Percentiles rank a stretch among this genome's conserved stretches.
Conservation (phyloP, 2,888 invertebrate genomes). For the Dyspetes luteomarginatus region DNA sequence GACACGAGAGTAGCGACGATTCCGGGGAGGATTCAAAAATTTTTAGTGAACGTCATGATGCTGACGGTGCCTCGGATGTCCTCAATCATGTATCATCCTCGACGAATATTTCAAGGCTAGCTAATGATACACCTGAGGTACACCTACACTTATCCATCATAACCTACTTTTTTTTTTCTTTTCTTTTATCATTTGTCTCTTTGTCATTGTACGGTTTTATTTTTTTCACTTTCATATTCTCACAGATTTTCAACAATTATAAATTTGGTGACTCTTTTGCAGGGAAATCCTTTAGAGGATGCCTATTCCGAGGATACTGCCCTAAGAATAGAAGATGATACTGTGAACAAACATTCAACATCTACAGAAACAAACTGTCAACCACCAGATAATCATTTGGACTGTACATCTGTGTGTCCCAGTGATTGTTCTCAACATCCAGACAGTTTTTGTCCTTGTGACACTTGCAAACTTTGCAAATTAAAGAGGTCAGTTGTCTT, state of each 20-base stretch:
- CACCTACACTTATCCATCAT: background rate
- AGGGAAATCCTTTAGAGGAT: constrained; percentile 33
- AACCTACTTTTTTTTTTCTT: constrained; percentile 2
- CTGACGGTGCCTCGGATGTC: constrained; percentile 64
- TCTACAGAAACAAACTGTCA: background rate
- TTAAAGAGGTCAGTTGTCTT: constrained; percentile 73
- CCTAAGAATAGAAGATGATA: constrained; percentile 42
- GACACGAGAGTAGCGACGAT: constrained; percentile 59
- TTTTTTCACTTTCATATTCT: background rate
- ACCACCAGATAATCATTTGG: constrained; percentile 12
- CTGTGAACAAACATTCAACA: background rate
- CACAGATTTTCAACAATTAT: background rate
- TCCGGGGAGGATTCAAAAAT: constrained; percentile 61
- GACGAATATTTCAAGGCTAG: constrained; percentile 61
- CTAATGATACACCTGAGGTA: constrained; percentile 61
- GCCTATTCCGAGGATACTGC: constrained; percentile 20
- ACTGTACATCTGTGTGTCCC: constrained; percentile 14
- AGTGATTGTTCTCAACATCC: constrained; percentile 56
- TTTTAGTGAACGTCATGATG: constrained; percentile 61
- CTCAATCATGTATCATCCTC: constrained; percentile 66
- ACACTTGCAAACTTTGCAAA: constrained; percentile 73
- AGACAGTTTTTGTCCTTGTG: constrained; percentile 75
- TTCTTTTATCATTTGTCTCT: background rate
- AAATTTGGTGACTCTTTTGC: background rate
- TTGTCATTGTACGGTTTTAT: no score